Conservation (phyloP, 2,888 invertebrate genomes). For the Drosophila pegasa region DNA sequence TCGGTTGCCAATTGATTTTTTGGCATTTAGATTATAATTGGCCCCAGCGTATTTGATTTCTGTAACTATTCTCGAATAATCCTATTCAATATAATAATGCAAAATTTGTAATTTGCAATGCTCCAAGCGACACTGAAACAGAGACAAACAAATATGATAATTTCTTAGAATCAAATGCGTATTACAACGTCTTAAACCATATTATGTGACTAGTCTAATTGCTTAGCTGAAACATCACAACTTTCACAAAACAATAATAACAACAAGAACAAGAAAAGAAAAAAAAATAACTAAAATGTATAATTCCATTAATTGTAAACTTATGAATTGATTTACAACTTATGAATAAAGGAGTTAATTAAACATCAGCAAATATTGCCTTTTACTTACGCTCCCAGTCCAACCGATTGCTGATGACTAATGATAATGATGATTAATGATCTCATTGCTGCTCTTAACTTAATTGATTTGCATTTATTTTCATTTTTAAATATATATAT, state of each 20-base stretch:
- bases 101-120: slow-evolving; percentile 67
- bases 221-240: slow-evolving; percentile 69
- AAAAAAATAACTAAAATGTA: slow-evolving; percentile 54
- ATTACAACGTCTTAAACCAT: slow-evolving; percentile 72
- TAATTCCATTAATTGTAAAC: slow-evolving; percentile 75
- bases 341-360: slow-evolving; percentile 77
- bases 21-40: slow-evolving; percentile 59
- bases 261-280: slow-evolving; percentile 19
- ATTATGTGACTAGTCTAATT: slow-evolving; percentile 78
- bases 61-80: slow-evolving; percentile 70
- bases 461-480: slow-evolving; percentile 80
- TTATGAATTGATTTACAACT: slow-evolving; percentile 71
- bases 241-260: slow-evolving; percentile 32
- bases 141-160: slow-evolving; percentile 58
- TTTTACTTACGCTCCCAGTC: background rate
- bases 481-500: slow-evolving; percentile 72
- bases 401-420: background rate
- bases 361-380: slow-evolving; percentile 26
- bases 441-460: slow-evolving; percentile 57
- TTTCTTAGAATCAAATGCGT: slow-evolving; percentile 79
- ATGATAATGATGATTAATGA: background rate
- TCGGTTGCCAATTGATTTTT: slow-evolving; percentile 34
- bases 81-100: slow-evolving; percentile 29
- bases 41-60: slow-evolving; percentile 74
- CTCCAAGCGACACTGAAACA: slow-evolving; percentile 58